Evolutionary conservation across 1,140 invertebrate genomes (phyloP).

Genomic region (Eriocheir sinensis): DNA sequence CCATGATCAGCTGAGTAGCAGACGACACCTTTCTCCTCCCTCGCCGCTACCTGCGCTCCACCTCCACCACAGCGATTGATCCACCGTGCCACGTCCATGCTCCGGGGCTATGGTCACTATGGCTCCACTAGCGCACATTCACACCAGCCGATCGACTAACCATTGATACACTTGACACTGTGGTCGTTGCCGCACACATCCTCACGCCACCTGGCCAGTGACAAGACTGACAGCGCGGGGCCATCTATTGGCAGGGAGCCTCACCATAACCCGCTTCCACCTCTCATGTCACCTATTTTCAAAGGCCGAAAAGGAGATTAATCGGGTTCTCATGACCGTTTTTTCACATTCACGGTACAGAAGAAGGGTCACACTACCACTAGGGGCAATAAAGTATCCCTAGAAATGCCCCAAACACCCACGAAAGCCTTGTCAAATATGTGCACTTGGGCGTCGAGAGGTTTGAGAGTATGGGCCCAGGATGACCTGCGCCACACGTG

Average conservation of each 20-base stretch:
- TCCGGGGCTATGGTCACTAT: neutral
- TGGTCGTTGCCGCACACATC: conserved; percentile 25
- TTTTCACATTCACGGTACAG: no score
- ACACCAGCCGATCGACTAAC: conserved; percentile 16
- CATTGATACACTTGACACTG: conserved; percentile 35
- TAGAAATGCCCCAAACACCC: no score
- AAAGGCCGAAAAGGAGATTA: no score
- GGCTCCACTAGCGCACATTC: neutral
- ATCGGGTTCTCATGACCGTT: no score
- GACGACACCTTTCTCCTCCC: conserved; percentile 8
- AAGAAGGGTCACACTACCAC: no score
- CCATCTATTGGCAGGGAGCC: conserved; percentile 38
- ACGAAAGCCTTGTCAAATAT: no score
- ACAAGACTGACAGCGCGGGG: conserved; percentile 48
- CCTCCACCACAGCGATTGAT: neutral
- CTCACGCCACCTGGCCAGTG: conserved; percentile 44
- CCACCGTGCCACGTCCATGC: neutral
- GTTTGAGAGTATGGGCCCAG: no score
- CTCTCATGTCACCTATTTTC: no score
- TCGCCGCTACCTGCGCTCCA: neutral
- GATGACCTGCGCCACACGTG: conserved; percentile 50
- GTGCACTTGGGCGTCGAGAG: no score
- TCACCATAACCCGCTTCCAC: conserved; percentile 35
- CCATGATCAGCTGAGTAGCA: conserved; percentile 22
- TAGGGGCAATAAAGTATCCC: no score